phyloP scores from a whole-genome alignment of 64 coral and sea anemone genomes.

The Dendronephthya gigantea region DNA sequence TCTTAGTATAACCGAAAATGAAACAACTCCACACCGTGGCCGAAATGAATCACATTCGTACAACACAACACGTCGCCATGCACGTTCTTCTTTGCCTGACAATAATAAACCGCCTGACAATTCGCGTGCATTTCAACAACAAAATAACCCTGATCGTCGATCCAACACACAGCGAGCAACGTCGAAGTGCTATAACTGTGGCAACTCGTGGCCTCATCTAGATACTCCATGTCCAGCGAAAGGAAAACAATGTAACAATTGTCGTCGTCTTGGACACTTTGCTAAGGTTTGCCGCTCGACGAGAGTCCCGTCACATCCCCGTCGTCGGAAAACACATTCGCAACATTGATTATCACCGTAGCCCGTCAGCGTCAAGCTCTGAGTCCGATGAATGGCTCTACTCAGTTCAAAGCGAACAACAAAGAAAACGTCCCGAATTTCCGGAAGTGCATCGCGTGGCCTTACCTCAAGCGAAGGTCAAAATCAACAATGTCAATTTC shows the following conservation, averaged over 20 bases:
- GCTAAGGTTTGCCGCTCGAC: not conserved
- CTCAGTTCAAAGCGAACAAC: not conserved
- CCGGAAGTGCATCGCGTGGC: not conserved
- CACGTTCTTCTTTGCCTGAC: too few relatives aligned
- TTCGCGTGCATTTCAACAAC: too few relatives aligned
- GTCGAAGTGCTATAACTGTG: too few relatives aligned
- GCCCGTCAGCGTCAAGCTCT: not conserved
- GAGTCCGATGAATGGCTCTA: not conserved
- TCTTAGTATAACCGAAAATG: too few relatives aligned
- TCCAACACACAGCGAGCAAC: too few relatives aligned
- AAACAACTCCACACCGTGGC: too few relatives aligned
- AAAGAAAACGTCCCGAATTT: not conserved
- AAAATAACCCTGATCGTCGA: too few relatives aligned
- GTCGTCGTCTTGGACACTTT: not conserved
- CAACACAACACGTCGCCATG: too few relatives aligned
- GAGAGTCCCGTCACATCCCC: not conserved
- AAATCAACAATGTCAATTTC: not conserved
- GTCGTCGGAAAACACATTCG: not conserved
- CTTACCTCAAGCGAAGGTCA: not conserved
- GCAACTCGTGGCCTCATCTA: too few relatives aligned
- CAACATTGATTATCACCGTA: not conserved
- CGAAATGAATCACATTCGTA: too few relatives aligned
- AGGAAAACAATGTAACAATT: not conserved
- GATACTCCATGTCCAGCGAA: too few relatives aligned
- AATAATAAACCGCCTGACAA: too few relatives aligned